Evolutionary conservation across 2,888 invertebrate genomes (phyloP).

Genomic region (Hypsopygia costalis): DNA sequence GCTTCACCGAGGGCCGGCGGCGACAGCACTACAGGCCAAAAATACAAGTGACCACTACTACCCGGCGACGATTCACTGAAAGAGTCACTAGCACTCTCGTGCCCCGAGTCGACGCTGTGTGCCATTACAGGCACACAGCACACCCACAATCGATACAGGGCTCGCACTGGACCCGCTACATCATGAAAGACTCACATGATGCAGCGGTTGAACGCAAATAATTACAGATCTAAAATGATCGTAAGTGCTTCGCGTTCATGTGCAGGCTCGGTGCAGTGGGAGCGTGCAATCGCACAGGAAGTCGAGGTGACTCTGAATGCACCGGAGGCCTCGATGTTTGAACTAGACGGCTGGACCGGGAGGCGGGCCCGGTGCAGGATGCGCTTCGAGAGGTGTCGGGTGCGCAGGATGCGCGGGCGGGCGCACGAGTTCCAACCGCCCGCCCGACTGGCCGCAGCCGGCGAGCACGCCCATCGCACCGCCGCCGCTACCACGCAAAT

Average conservation of each 20-base stretch:
- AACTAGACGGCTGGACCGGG: slow-evolving; percentile 26
- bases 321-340: slow-evolving; percentile 23
- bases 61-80: background rate
- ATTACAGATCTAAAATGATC: background rate
- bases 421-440: slow-evolving; percentile 38
- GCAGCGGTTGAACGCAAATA: background rate
- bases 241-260: background rate
- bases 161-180: background rate
- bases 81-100: background rate
- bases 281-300: slow-evolving; percentile 34
- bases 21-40: background rate
- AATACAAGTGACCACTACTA: background rate
- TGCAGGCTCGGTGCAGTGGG: slow-evolving; percentile 6
- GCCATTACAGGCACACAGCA: background rate
- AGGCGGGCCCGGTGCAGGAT: slow-evolving; percentile 45
- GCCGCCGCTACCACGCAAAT: slow-evolving; percentile 15
- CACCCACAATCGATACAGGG: background rate
- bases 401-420: slow-evolving; percentile 34
- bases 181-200: background rate
- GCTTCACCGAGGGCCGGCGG: no score
- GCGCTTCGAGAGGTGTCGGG: slow-evolving; percentile 21
- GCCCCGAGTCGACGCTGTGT: background rate
- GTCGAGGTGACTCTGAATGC: slow-evolving; percentile 39
- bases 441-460: slow-evolving; percentile 41
- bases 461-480: slow-evolving; percentile 33